Evolutionary conservation across 2,797 vertebrate species (phyloP).

Genomic region (Helarctos malayanus): DNA sequence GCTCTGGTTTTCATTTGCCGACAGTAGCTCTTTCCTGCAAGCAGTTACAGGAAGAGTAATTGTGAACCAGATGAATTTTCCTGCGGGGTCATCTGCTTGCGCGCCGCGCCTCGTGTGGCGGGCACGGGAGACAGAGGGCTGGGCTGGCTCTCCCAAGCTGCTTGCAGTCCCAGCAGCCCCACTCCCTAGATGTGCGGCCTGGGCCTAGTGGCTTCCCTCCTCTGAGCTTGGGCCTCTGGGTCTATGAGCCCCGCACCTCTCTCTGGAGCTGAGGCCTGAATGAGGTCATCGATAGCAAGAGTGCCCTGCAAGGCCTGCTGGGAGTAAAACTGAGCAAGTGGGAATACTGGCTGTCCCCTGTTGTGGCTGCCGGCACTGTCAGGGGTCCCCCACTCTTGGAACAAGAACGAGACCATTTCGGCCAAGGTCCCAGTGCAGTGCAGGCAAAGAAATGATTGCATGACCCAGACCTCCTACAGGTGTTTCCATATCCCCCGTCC

Average conservation of each 20-base stretch:
- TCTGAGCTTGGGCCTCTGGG: not conserved
- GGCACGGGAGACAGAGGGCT: not conserved
- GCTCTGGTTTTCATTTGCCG: not conserved
- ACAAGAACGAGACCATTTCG: not conserved
- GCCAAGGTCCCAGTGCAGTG: not conserved
- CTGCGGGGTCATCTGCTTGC: not conserved
- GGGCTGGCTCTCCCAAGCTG: not conserved
- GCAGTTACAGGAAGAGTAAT: not conserved
- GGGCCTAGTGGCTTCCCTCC: not conserved
- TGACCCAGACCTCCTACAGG: not conserved
- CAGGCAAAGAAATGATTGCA: fast-evolving
- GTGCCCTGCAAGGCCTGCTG: no score
- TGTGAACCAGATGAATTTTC: not conserved
- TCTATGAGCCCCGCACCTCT: not conserved
- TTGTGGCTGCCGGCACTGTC: not conserved
- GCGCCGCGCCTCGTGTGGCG: fast-evolving
- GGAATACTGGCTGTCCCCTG: not conserved
- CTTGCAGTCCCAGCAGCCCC: not conserved
- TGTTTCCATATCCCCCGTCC: fast-evolving
- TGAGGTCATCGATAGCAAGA: not conserved
- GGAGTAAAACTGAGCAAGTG: not conserved
- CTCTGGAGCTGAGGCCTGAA: not conserved
- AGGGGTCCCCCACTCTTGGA: no score
- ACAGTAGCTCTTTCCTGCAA: not conserved
- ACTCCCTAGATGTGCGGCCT: not conserved